Conservation (phyloP, 2,888 invertebrate species). For the Philopedon plagiatum region DNA sequence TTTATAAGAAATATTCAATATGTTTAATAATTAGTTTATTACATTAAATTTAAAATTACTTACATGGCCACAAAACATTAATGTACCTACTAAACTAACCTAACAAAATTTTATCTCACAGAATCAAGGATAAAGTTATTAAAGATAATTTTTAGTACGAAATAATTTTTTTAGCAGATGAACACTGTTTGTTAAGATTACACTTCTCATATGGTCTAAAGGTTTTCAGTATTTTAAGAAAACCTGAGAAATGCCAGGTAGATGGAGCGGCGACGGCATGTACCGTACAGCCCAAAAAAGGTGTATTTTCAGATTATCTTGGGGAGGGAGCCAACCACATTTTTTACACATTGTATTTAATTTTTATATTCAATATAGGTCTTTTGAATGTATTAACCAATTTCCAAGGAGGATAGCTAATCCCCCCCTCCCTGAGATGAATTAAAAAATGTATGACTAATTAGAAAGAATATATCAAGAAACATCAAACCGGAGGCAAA, state of each 20-base stretch:
- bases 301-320: too few species aligned
- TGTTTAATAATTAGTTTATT: slow-evolving; percentile 66
- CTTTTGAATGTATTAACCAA: too few species aligned
- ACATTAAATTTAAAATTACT: slow-evolving; percentile 71
- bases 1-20: neutral
- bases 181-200: slow-evolving; percentile 42
- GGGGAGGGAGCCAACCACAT: too few species aligned
- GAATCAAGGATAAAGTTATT: slow-evolving; percentile 53
- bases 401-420: too few species aligned
- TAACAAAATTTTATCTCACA: slow-evolving; percentile 61
- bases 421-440: too few species aligned
- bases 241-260: slow-evolving; percentile 30
- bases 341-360: too few species aligned
- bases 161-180: slow-evolving; percentile 45
- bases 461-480: too few species aligned
- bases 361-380: too few species aligned
- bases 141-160: slow-evolving; percentile 46
- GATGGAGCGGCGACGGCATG: too few species aligned
- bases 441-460: too few species aligned
- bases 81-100: slow-evolving; percentile 62
- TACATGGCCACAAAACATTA: slow-evolving; percentile 71
- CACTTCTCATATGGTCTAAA: slow-evolving; percentile 36
- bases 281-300: too few species aligned
- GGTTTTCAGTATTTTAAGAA: slow-evolving; percentile 29
- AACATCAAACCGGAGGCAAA: too few species aligned